Evolutionary conservation across 1,140 invertebrate species (phyloP).

Genomic region (Drosophila watanabei): DNA sequence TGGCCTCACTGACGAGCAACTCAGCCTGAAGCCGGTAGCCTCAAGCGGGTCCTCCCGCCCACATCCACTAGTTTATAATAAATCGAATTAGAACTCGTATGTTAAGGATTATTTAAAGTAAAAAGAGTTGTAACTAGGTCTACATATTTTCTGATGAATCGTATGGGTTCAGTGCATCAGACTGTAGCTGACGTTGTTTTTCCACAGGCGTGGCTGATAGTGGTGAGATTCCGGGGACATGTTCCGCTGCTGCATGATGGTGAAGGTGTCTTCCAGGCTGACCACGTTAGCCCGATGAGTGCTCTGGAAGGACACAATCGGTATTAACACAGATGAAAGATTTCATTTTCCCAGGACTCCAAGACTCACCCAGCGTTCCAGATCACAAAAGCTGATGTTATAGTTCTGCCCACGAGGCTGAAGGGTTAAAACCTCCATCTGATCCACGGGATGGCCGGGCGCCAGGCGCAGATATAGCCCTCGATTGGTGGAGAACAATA

Average conservation of each 20-base stretch:
- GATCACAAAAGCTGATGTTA: conserved; percentile 75
- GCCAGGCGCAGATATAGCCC: conserved; percentile 69
- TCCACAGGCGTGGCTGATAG: conserved; percentile 45
- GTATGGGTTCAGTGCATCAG: conserved; percentile 41
- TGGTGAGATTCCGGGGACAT: conserved; percentile 20
- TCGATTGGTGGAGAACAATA: conserved; percentile 76
- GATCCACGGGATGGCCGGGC: conserved; percentile 14
- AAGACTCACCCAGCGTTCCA: conserved; percentile 77
- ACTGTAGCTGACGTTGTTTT: conserved; percentile 54
- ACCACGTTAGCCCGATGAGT: conserved; percentile 80
- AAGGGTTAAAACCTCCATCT: conserved; percentile 19
- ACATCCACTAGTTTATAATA: conserved; percentile 17
- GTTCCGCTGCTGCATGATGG: conserved; percentile 43
- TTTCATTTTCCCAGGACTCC: neutral
- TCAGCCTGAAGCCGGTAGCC: conserved; percentile 45
- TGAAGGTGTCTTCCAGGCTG: conserved; percentile 71
- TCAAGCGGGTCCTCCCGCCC: neutral
- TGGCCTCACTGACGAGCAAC: conserved; percentile 93
- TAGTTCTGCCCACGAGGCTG: conserved; percentile 51
- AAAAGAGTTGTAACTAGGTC: conserved; percentile 28
- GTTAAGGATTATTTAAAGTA: conserved; percentile 43
- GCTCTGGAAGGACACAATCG: conserved; percentile 44
- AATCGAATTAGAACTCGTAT: conserved; percentile 12
- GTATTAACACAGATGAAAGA: too few species aligned
- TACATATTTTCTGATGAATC: conserved; percentile 3